Conservation (phyloP, 2,113 vertebrate species). For the Cichladusa arquata region DNA sequence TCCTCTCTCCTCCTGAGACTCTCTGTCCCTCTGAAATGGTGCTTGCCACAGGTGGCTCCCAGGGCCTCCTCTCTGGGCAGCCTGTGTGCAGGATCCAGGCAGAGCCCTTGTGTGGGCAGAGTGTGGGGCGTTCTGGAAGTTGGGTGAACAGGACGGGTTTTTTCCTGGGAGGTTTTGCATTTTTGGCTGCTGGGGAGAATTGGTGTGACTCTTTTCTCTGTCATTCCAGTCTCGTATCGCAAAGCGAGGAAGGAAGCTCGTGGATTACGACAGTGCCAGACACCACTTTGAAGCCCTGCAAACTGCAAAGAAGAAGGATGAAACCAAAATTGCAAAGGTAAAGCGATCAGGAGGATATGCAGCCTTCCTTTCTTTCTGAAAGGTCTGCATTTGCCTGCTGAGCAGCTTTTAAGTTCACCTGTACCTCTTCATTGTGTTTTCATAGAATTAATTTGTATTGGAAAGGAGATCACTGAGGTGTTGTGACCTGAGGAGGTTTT, state of each 20-base stretch:
- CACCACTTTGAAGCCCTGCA: constrained; percentile 92
- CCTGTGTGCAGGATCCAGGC: neutral
- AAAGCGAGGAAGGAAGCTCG: constrained; percentile 94
- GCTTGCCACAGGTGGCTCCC: neutral
- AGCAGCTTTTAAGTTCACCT: neutral
- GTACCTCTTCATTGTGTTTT: neutral
- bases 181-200: neutral
- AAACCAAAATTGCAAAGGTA: constrained; percentile 96
- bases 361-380: neutral
- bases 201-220: neutral
- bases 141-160: neutral
- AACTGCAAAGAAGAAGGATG: constrained; percentile 95
- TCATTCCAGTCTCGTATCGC: constrained; percentile 87
- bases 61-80: neutral
- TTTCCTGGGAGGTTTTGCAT: neutral
- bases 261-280: constrained; percentile 95
- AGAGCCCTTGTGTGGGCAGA: neutral
- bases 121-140: neutral
- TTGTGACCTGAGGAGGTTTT: neutral
- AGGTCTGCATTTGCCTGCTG: neutral
- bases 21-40: neutral
- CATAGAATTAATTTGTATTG: neutral
- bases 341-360: neutral
- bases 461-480: neutral
- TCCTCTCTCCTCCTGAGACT: neutral